These are phyloP conservation scores for Syndactyla subalaris DNA, from an alignment of 2,797 vertebrate species.

Conservation along the genomic window DNA sequence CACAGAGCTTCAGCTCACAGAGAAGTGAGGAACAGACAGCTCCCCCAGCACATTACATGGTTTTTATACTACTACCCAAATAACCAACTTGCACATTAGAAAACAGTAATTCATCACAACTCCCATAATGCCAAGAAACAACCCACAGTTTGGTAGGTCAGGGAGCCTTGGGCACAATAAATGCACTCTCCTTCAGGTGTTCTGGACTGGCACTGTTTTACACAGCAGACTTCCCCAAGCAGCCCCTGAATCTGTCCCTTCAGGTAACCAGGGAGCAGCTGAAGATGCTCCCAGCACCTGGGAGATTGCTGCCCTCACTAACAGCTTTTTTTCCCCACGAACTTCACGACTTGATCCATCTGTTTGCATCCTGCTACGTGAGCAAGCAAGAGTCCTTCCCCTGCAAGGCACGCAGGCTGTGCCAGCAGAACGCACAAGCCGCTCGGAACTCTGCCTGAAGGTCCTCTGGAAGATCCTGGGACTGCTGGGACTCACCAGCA, in stretches of 20 bases:
- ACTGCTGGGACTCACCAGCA: not conserved
- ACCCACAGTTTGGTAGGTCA: not conserved
- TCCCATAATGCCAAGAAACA: not conserved
- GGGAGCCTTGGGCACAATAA: not conserved
- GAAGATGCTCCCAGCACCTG: not conserved
- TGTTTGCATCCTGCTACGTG: not conserved
- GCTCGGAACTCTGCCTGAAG: not conserved
- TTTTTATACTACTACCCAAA: not conserved
- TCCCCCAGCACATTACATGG: not conserved
- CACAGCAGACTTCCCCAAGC: not conserved
- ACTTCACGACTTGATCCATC: not conserved
- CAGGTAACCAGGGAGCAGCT: accelerated
- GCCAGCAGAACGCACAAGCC: not conserved
- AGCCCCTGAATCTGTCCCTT: not conserved
- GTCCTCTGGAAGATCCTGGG: not conserved
- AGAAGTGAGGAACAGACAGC: not conserved
- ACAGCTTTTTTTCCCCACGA: accelerated
- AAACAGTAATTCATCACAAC: not conserved
- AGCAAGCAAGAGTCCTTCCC: not conserved
- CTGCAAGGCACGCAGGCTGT: not conserved
- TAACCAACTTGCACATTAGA: not conserved
- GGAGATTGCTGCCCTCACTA: not conserved
- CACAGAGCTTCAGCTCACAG: not conserved
- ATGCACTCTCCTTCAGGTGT: not conserved
- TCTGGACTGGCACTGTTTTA: not conserved